Evolutionary conservation across 2,888 invertebrate genomes (phyloP).

Genomic region (Nebria brevicollis): DNA sequence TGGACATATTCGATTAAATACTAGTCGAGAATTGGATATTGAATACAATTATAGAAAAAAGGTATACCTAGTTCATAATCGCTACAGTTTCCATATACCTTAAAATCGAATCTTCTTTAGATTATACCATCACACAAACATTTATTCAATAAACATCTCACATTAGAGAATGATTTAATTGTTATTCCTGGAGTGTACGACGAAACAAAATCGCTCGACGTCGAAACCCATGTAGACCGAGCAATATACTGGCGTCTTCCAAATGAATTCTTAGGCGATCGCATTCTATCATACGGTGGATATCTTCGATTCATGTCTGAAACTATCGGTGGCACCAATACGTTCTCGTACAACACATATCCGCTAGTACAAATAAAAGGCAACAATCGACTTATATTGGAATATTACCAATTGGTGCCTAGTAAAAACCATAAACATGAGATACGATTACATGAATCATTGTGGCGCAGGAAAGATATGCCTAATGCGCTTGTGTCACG

Average conservation of each 20-base stretch:
- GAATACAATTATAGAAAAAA: constrained; percentile 47
- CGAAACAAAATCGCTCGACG: constrained; percentile 65
- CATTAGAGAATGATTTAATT: constrained; percentile 65
- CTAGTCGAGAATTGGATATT: constrained; percentile 60
- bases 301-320: constrained; percentile 81
- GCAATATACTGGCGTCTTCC: constrained; percentile 89
- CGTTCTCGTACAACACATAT: constrained; percentile 68
- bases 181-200: constrained; percentile 71
- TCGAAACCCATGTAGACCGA: constrained; percentile 67
- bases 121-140: constrained; percentile 25
- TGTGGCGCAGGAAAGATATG: constrained; percentile 71
- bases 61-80: not conserved
- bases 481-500: constrained; percentile 71
- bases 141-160: constrained; percentile 29
- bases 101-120: not conserved
- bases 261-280: constrained; percentile 83
- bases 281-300: constrained; percentile 92
- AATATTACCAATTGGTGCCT: constrained; percentile 69
- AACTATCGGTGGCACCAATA: constrained; percentile 69
- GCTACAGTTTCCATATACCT: not conserved
- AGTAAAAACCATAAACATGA: constrained; percentile 66
- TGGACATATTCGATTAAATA: constrained; percentile 77
- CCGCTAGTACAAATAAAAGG: constrained; percentile 88
- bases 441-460: constrained; percentile 78
- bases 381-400: constrained; percentile 75